phyloP scores from a whole-genome alignment of 1,140 invertebrate species.

The Cotesia chilonis region DNA sequence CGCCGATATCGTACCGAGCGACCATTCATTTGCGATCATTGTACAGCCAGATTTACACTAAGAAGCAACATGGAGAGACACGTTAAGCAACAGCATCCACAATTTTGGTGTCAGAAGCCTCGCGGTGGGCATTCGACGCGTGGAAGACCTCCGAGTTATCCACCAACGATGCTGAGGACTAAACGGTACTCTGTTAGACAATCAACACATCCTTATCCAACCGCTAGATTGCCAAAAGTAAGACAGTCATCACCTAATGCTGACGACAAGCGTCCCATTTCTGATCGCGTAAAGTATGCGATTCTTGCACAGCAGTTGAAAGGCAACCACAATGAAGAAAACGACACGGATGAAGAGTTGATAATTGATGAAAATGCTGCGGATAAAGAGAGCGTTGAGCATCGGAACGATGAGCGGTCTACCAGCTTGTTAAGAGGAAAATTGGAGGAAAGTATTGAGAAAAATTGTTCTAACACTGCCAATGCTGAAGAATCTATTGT shows the following conservation, averaged over 20 bases:
- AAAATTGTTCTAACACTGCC: not conserved
- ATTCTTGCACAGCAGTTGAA: constrained; percentile 81
- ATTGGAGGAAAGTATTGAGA: constrained; percentile 45
- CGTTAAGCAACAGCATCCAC: constrained; percentile 92
- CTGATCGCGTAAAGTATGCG: constrained; percentile 81
- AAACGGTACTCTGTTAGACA: constrained; percentile 38
- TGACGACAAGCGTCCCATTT: constrained; percentile 63
- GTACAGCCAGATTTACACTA: constrained; percentile 87
- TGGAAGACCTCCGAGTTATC: constrained; percentile 62
- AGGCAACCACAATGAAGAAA: constrained; percentile 60
- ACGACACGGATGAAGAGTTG: constrained; percentile 75
- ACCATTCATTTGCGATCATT: constrained; percentile 88
- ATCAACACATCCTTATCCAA: constrained; percentile 39
- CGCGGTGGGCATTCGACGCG: constrained; percentile 65
- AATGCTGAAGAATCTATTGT: constrained; percentile 17
- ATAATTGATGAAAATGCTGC: constrained; percentile 74
- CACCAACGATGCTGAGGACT: constrained; percentile 48
- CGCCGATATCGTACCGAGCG: constrained; percentile 89
- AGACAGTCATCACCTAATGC: constrained; percentile 37
- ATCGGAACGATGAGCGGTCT: constrained; percentile 47
- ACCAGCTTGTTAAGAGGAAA: constrained; percentile 57
- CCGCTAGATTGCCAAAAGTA: constrained; percentile 44
- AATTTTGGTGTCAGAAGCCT: constrained; percentile 83
- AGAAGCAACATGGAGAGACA: constrained; percentile 93
- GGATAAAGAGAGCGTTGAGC: constrained; percentile 33